Evolutionary conservation across 2,797 vertebrate genomes (phyloP), one percentile per base, ranked within the genome.

Genomic region (Sternarchorhynchus goeldii): DNA sequence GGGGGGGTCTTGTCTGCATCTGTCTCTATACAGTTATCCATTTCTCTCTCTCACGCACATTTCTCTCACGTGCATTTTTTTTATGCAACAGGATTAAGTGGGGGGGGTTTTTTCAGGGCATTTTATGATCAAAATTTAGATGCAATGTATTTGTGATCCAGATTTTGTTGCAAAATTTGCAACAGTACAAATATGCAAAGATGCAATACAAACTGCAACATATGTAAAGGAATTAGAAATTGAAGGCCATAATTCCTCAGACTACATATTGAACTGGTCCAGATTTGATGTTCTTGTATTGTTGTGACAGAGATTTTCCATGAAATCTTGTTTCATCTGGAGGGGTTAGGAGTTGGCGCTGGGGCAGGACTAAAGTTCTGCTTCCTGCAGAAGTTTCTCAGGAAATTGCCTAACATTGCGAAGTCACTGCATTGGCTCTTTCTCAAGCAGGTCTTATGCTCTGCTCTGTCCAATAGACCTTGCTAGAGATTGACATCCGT

Each of bases 341-440:
- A 75, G 55, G 74, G 66, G 53, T 76, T 55, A 67, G 74, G 50
- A 75, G 53, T 0, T 66, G 32, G 25, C 25, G 25, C 25, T 25
- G 25, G 25, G 25, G 25, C 20, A 1, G 18, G 14, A 56, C 36
- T 0, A 65, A n/a, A 45, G 32, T 8, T 39, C 56, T 57, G 16
- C 21, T 66, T 45, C 56, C 45, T 31, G 25, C 53, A 50, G 34
- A 67, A 65, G 21, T 16, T 10, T 32, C 29, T 63, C 50, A 45
- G 68, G 50, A 72, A 78, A 56, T 29, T 41, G 45, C 29, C 18
- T 63, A 59, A 58, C 10, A 14, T 14, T 7, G 31, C 17, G 2
- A 36, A 53, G 31, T 29, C 63, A n/a, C 58, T 45, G 39, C 39
- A 67, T 41, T 5, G 12, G 2, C 65, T 25, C n/a, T 66, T 69